Percentiles rank a stretch among this genome's conserved stretches.
These are phyloP conservation scores for Anarrhichthys ocellatus DNA, from an alignment of 2,113 vertebrate species.

Conservation along the genomic window DNA sequence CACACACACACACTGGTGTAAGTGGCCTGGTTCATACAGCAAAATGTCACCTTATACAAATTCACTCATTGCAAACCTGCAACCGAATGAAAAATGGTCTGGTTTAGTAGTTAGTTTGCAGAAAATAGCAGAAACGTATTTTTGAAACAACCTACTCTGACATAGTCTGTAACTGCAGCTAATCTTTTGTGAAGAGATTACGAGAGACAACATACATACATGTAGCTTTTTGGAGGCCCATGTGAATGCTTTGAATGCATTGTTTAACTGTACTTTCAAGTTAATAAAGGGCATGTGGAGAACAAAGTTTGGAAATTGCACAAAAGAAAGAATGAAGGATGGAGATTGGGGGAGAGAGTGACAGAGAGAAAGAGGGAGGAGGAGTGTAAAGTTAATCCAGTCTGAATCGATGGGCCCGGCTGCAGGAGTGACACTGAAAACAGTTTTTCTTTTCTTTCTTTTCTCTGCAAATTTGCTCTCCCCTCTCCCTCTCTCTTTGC, in stretches of 20 bases:
- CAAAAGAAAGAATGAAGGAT: slow-evolving; percentile 44
- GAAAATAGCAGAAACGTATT: not conserved
- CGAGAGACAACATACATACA: not conserved
- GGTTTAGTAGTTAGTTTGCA: not conserved
- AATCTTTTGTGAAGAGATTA: not conserved
- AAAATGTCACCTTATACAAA: not conserved
- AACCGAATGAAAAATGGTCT: not conserved
- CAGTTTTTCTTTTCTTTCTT: slow-evolving; percentile 82
- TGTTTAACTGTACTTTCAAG: slow-evolving; percentile 21
- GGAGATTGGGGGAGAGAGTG: slow-evolving; percentile 47
- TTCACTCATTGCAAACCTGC: slow-evolving; percentile 1
- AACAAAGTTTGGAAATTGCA: slow-evolving; percentile 49
- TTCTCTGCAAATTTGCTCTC: slow-evolving; percentile 80
- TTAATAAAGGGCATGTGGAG: slow-evolving; percentile 41
- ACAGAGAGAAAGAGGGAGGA: slow-evolving; percentile 58
- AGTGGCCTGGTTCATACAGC: not conserved
- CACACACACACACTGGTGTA: slow-evolving; percentile 12
- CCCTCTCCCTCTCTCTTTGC: slow-evolving; percentile 75
- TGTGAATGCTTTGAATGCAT: slow-evolving; percentile 23
- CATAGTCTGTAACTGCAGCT: not conserved
- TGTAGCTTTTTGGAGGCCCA: not conserved
- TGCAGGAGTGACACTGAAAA: slow-evolving; percentile 82
- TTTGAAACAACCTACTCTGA: not conserved
- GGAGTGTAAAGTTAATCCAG: slow-evolving; percentile 83
- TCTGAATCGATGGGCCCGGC: slow-evolving; percentile 77